phyloP scores from a whole-genome alignment of 2,113 vertebrate genomes.

The Haemorhous mexicanus region DNA sequence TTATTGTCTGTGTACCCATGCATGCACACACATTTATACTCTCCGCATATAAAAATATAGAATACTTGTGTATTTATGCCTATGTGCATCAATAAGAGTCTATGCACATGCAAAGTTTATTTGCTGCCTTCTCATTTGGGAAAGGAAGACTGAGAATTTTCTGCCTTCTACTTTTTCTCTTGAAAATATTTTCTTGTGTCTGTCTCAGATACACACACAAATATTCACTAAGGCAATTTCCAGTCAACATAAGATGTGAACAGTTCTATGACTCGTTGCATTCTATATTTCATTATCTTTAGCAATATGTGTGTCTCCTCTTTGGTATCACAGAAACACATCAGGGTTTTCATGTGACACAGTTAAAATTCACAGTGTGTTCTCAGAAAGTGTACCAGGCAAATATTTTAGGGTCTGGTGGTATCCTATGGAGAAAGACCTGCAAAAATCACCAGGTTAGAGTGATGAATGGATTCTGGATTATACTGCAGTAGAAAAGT shows the following conservation, averaged over 20 bases:
- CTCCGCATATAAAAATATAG: background rate
- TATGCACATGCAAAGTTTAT: background rate
- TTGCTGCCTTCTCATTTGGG: background rate
- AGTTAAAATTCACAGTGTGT: background rate
- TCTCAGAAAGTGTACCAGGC: background rate
- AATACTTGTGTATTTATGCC: background rate
- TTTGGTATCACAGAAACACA: background rate
- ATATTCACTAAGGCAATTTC: slow-evolving; percentile 1
- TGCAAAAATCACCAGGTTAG: background rate
- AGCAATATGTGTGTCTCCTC: background rate
- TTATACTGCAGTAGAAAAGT: slow-evolving; percentile 38
- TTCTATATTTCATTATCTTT: slow-evolving; percentile 22
- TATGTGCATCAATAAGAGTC: background rate
- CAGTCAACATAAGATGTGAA: background rate
- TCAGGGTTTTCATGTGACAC: background rate
- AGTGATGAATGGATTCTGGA: slow-evolving; percentile 42
- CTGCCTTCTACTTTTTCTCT: background rate
- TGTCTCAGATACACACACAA: background rate
- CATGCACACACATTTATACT: background rate
- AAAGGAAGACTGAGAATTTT: background rate
- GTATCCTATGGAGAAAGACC: background rate
- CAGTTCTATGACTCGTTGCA: background rate
- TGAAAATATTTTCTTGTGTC: background rate
- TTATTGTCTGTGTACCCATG: background rate
- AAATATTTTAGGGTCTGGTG: slow-evolving; percentile 31